A percentile compares a stretch with the other conserved stretches of the same genome.
These are phyloP conservation scores for Brachymystax lenok DNA, from an alignment of 2,797 vertebrate species.

Conservation along the genomic window DNA sequence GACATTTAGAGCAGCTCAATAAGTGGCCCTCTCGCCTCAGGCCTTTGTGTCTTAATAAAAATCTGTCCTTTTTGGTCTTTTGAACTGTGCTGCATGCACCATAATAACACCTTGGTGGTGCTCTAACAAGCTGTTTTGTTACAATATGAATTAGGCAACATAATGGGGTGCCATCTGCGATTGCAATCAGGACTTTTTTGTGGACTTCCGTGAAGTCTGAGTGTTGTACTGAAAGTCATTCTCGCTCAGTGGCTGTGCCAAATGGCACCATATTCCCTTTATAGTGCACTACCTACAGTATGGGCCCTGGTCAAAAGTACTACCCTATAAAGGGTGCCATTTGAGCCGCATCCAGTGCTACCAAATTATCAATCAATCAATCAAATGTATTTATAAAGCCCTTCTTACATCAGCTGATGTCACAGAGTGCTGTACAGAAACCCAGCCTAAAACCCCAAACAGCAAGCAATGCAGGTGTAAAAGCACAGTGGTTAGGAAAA, in stretches of 20 bases:
- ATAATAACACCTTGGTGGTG: neutral
- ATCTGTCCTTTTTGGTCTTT: neutral
- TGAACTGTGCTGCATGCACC: neutral
- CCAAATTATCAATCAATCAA: too few species aligned
- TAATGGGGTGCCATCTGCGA: neutral
- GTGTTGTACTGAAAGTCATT: neutral
- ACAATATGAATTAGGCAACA: neutral
- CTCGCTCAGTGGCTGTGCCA: neutral
- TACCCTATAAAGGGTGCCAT: neutral
- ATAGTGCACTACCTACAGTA: conserved; percentile 1
- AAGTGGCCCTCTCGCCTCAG: neutral
- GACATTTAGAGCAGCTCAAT: neutral
- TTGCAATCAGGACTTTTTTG: neutral
- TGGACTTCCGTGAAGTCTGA: neutral
- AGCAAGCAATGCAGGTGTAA: too few species aligned
- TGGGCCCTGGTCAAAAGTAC: neutral
- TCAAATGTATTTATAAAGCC: too few species aligned
- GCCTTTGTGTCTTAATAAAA: neutral
- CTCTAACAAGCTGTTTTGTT: neutral
- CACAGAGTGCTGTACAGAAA: too few species aligned
- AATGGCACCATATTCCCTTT: neutral
- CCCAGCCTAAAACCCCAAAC: too few species aligned
- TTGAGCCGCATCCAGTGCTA: neutral
- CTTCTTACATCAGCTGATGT: too few species aligned
- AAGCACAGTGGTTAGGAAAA: too few species aligned